Base-by-base conservation (phyloP, 2,113 vertebrate species). In the Phalacrocorax brasilianus region DNA sequence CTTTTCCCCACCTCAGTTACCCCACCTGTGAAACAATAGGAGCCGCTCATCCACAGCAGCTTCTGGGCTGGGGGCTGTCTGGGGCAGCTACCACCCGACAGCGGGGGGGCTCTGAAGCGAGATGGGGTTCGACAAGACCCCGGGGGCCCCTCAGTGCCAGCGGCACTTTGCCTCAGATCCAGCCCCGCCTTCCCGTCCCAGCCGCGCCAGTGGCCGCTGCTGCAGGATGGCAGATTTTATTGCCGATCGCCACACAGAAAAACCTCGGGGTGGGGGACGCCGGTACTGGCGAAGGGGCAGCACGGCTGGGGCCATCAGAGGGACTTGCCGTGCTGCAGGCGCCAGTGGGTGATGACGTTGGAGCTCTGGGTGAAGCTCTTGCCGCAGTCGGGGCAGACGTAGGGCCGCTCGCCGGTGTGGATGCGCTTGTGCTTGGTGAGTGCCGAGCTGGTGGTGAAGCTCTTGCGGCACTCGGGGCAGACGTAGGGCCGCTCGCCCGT, bases 201-300 rank as follows among this genome's bases (percentile, higher is more conserved):
- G 50, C 50, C 4, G 4, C 8, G 15, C 50, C 8, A 4, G 50
- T 9, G 50, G 50, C 50, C 28, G 32, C 70, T 9, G 28, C 50
- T 33, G 38, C 50, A 12, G 28, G 70, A 33, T 5, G 35, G 50
- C 35, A 10, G 70, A 42, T 73, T 73, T 73, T 73, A 73, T 73
- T 73, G 50, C 70, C 5, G 21, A 55, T 28, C 8, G 3, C 35
- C 50, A 9, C 28, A 24, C 11, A 18, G 38, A 42, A 21, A 18
- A 53, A 18, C 50, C 50, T 32, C 28, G 5, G 15, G 50, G 50
- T 38, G 42, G 16, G 6, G 21, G 21, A 55, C 14, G 7, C 6
- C 0, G 35, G 8, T 5, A 4, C 49, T 3, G 3, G 14, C n/a
- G n/a, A 35, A 49, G 45, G 18, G 49, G 27, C 26, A 5, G 44